A percentile compares a stretch with the other conserved stretches of the same genome.
phyloP scores from a whole-genome alignment of 1,140 invertebrate species.

The Scaptomyza hsui region DNA sequence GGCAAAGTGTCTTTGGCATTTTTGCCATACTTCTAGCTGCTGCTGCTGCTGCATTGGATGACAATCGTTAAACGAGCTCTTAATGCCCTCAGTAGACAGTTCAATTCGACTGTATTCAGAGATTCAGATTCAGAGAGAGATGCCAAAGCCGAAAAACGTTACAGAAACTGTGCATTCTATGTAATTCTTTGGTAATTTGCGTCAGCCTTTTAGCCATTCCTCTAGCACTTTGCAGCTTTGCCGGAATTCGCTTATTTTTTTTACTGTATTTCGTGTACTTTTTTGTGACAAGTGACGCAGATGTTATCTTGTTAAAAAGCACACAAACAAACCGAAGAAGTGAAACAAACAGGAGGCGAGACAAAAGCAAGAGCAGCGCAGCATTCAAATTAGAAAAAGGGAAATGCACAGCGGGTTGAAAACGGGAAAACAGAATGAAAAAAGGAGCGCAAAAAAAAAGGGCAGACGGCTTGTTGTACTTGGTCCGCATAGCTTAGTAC shows the following conservation, averaged over 20 bases:
- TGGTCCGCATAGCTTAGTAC: slow-evolving; percentile 31
- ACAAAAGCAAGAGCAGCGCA: slow-evolving; percentile 33
- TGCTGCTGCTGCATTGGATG: slow-evolving; percentile 6
- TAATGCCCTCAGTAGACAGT: slow-evolving; percentile 49
- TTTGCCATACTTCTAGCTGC: not conserved
- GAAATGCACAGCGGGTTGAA: slow-evolving; percentile 57
- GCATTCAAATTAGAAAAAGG: slow-evolving; percentile 62
- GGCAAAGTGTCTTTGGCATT: slow-evolving; percentile 1
- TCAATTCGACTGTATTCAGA: slow-evolving; percentile 34
- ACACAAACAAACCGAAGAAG: slow-evolving; percentile 59
- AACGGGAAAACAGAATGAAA: no score
- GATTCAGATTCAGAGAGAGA: slow-evolving; percentile 14
- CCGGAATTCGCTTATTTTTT: slow-evolving; percentile 23
- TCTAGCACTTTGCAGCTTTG: slow-evolving; percentile 21
- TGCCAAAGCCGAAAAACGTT: slow-evolving; percentile 1
- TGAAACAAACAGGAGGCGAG: slow-evolving; percentile 37
- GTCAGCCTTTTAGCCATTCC: slow-evolving; percentile 41
- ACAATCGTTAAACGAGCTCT: slow-evolving; percentile 59
- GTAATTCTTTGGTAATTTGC: slow-evolving; percentile 66
- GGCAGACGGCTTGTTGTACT: slow-evolving; percentile 30
- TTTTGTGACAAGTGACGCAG: slow-evolving; percentile 66
- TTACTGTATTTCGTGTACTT: slow-evolving; percentile 22
- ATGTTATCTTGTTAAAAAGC: slow-evolving; percentile 69
- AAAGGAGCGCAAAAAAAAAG: not conserved
- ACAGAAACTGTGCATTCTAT: slow-evolving; percentile 31